Evolutionary conservation across 2,888 invertebrate genomes (phyloP).

Genomic region (Trachelus iudaicus): DNA sequence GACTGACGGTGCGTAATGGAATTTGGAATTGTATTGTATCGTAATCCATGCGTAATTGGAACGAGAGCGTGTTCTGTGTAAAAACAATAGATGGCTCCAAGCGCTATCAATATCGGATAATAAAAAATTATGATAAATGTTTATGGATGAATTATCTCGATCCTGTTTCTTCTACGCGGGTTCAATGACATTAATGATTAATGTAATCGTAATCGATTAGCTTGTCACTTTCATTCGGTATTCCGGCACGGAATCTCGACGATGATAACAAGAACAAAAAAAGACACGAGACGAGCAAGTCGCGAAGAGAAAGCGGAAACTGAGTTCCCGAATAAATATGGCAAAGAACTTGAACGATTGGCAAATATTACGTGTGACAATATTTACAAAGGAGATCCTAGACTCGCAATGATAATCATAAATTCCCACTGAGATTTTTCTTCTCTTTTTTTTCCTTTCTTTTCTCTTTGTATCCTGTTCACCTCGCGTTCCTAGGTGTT

Average conservation of each 20-base stretch:
- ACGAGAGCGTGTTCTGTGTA: not conserved
- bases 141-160: too few relatives aligned
- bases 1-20: not conserved
- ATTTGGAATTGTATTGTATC: too few relatives aligned
- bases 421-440: not conserved
- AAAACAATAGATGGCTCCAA: not conserved
- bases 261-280: not conserved
- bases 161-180: not conserved
- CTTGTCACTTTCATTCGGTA: not conserved
- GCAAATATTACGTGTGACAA: not conserved
- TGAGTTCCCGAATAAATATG: not conserved
- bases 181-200: not conserved
- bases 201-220: not conserved
- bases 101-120: not conserved
- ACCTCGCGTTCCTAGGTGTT: too few relatives aligned
- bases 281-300: not conserved
- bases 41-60: not conserved
- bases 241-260: not conserved
- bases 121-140: not conserved
- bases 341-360: not conserved
- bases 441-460: too few relatives aligned
- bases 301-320: too few relatives aligned
- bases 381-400: not conserved
- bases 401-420: not conserved
- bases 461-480: too few relatives aligned